Conservation (phyloP, 2,888 invertebrate species). For the Ornithoptera priamus region DNA sequence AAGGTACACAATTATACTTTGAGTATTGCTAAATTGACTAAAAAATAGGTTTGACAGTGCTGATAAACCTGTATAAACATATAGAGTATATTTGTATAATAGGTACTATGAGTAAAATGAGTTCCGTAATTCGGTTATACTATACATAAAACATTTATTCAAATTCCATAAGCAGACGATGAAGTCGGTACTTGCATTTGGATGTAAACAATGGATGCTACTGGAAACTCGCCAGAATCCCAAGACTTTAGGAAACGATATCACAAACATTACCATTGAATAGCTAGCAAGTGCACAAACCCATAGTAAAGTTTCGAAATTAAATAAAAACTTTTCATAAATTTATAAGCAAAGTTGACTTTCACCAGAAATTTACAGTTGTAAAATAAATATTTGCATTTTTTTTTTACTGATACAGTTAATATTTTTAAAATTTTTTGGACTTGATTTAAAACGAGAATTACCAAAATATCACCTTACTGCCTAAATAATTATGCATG, state of each 20-base stretch:
- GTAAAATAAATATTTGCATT: too few species aligned
- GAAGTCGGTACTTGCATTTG: neutral
- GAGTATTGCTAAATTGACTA: too few species aligned
- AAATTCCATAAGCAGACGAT: neutral
- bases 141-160: constrained; percentile 7
- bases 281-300: neutral
- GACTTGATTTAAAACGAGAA: too few species aligned
- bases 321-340: neutral
- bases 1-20: too few species aligned
- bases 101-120: neutral
- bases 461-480: too few species aligned
- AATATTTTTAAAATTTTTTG: too few species aligned
- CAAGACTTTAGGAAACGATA: neutral
- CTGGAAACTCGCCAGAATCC: constrained; percentile 5
- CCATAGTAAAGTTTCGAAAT: neutral
- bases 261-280: constrained; percentile 4
- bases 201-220: neutral
- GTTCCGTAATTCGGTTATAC: neutral
- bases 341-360: neutral
- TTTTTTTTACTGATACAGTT: too few species aligned
- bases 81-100: neutral
- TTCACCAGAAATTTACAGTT: neutral
- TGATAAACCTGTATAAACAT: too few species aligned
- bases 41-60: too few species aligned
- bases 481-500: too few species aligned